Percentiles rank a stretch among this genome's conserved stretches.
These are phyloP conservation scores for Irena cyanogastra DNA, from an alignment of 2,113 vertebrate species.

Conservation along the genomic window DNA sequence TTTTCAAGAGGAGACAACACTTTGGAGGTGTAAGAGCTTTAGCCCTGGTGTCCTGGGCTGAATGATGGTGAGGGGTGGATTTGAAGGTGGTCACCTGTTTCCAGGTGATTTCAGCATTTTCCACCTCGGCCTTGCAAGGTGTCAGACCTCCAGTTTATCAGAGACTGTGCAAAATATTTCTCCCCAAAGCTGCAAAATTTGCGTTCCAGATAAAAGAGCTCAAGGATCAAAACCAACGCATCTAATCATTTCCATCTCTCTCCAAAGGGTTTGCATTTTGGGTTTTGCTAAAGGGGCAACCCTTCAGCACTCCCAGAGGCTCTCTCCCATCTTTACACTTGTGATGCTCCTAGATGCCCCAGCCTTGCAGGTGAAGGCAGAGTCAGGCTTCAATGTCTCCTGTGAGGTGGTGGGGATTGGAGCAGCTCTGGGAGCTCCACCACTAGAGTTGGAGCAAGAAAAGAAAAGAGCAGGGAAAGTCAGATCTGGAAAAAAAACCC, in stretches of 20 bases:
- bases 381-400: not conserved
- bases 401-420: not conserved
- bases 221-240: not conserved
- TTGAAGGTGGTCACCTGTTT: not conserved
- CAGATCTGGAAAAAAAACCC: rapidly evolving
- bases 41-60: not conserved
- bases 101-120: not conserved
- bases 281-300: not conserved
- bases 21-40: not conserved
- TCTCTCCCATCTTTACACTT: not conserved
- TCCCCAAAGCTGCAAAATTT: not conserved
- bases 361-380: not conserved
- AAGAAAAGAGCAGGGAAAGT: not conserved
- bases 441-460: not conserved
- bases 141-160: not conserved
- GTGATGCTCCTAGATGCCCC: not conserved
- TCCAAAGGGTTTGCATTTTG: not conserved
- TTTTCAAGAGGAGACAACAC: not conserved
- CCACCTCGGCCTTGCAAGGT: not conserved
- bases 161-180: not conserved
- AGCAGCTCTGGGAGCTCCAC: not conserved
- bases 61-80: not conserved
- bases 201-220: not conserved
- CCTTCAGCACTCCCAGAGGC: not conserved
- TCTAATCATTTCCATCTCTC: not conserved